A percentile compares a stretch with the other conserved stretches of the same genome.
Conservation (phyloP, 2,888 invertebrate species). For the Andrena camellia region DNA sequence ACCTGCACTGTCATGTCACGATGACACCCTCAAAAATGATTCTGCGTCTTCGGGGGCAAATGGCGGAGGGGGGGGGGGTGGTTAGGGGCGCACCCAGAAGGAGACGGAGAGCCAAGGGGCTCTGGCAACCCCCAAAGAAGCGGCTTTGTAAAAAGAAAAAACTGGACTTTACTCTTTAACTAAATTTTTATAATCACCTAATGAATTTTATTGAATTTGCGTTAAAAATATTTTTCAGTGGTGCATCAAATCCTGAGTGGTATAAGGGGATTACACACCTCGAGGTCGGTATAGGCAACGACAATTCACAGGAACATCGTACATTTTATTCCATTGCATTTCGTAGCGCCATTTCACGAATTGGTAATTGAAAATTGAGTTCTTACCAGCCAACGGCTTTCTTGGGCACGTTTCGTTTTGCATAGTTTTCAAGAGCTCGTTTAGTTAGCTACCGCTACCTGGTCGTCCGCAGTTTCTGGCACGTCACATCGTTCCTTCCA, state of each 20-base stretch:
- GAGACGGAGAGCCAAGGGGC: no score
- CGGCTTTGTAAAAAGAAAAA: no score
- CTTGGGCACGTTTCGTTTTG: not conserved
- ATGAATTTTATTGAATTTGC: no score
- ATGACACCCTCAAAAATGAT: slow-evolving; percentile 19
- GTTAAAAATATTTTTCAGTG: no score
- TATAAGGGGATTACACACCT: slow-evolving; percentile 24
- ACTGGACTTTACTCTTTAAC: no score
- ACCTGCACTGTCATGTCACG: not conserved
- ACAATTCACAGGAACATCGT: not conserved
- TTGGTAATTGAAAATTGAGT: not conserved
- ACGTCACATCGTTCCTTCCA: slow-evolving; percentile 63
- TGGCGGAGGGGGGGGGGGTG: no score
- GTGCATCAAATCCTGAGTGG: slow-evolving; percentile 1
- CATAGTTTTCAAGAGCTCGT: slow-evolving; percentile 1
- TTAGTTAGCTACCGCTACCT: slow-evolving; percentile 40
- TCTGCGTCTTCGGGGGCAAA: slow-evolving; percentile 10
- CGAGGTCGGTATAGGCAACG: not conserved
- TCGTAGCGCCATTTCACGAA: no score
- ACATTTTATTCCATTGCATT: not conserved
- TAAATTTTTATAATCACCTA: no score
- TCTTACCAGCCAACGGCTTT: not conserved
- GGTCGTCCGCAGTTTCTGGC: slow-evolving; percentile 59
- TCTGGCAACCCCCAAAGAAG: no score
- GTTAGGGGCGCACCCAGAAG: no score